Evolutionary conservation across 2,113 vertebrate genomes (phyloP), one percentile per base, ranked within the genome.

Genomic region (Emydura subglobosa): DNA sequence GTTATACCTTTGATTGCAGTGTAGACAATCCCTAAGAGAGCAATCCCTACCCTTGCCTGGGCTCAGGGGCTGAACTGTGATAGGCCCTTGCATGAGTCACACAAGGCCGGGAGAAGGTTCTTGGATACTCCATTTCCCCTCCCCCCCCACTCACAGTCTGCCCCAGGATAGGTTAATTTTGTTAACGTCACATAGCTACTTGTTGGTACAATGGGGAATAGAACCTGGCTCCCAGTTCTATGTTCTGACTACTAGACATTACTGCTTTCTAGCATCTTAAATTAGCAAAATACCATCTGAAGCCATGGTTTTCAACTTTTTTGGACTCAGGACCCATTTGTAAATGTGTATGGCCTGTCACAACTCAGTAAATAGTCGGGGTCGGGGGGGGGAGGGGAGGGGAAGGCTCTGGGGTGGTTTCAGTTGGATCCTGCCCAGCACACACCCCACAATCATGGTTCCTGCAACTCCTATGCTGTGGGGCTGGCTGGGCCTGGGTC

Each of bases 31-130:
- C 25, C 24, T 59, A 27, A 59, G 57, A 10, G 57, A 27, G 24
- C 72, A 89, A 12, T 24, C 85, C 19, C 79, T 65, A 57, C 50
- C 81, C 34, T 78, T 1, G 0, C 13, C 53, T 47, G 78, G 92
- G 83, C 79, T 1, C 6, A 2, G 79, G 51, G 51, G 42, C 55
- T 17, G 2, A 17, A 55, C 42, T 74, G 42, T 50, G 79, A 53
- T 51, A 44, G 78, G 19, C 9, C 19, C n/a, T 44, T 14, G 9
- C 49, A 49, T 10, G 12, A 65, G 31, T 49, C 0, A 0, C 0
- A 1, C 5, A 19, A 57, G 57, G 57, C 25, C 10, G 29, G 57
- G 25, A 27, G 25, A 59, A 59, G 27, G 25, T 59, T 12, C 25
- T n/a, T 65, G 7, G 61, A 65, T 16, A 14, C 61, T 59, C 25